Evolutionary conservation across 1,140 invertebrate species (phyloP), one percentile per base, ranked within the genome.

Genomic region (Macrobrachium rosenbergii): DNA sequence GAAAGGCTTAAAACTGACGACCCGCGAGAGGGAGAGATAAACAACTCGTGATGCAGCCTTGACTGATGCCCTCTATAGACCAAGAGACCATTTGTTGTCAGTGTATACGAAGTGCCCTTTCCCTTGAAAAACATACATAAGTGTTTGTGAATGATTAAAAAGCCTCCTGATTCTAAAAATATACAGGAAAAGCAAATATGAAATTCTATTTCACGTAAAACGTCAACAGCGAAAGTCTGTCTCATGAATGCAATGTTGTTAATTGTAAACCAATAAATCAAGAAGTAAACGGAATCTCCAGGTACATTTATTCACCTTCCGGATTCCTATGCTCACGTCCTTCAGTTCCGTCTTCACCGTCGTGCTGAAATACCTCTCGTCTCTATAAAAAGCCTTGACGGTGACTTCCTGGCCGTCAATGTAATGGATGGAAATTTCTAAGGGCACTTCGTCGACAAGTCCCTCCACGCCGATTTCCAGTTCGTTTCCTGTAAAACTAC

Each of bases 401-500:
- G 19, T 72, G 10, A 83, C 72, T 23, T 83, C 28, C 59, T 62
- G 59, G 52, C 72, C 73, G 23, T 76, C 69, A 6, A 73, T 17
- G 16, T 77, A 83, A 19, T 83, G 67, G 45, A 77, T 23, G 5
- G 45, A 23, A n/a, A 63, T 62, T 28, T 59, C 60, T 59, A 83
- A n/a, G 10, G 82, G 82, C 5, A 43, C 72, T 16, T 67, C 82
- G 43, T 83, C 82, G 14, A 83, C 69, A 43, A 59, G 28, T n/a
- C 82, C 82, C 52, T 58, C 58, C 0, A 83, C 72, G n/a, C 43
- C 59, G 11, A 83, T 45, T 62, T 83, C 69, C 10, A 83, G n/a
- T 21, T 83, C 82, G 3, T 83, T 73, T 6, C 82, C 82, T 2
- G 82, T 83, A 28, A 83, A 83, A 21, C n/a, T 83, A 14, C 82